Evolutionary conservation across 2,797 vertebrate genomes (phyloP).

Genomic region (Diplodus puntazzo): DNA sequence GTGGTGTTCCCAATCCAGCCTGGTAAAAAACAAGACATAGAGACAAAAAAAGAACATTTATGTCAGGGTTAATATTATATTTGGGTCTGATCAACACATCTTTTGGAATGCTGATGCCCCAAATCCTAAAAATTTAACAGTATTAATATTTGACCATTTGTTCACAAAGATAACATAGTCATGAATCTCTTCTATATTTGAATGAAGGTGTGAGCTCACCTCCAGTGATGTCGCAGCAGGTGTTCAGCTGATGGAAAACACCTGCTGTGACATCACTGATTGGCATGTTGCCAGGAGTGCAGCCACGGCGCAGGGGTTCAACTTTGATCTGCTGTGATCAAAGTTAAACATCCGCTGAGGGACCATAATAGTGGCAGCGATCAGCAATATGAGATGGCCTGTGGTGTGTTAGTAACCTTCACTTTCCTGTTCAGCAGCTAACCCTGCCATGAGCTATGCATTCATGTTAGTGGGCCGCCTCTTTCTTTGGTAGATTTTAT

Average conservation of each 20-base stretch:
- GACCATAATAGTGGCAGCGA: neutral
- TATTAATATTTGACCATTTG: neutral
- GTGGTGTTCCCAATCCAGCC: conserved; percentile 15
- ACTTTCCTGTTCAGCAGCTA: neutral
- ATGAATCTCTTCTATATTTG: no score
- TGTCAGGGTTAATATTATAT: neutral
- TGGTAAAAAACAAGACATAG: conserved; percentile 4
- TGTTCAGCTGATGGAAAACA: conserved; percentile 16
- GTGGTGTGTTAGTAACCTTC: neutral
- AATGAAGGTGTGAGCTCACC: conserved; percentile 19
- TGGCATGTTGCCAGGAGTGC: conserved; percentile 6
- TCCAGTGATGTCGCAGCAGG: conserved; percentile 39
- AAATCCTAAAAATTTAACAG: neutral
- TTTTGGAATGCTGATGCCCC: neutral
- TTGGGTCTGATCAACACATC: neutral
- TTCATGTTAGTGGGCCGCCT: neutral
- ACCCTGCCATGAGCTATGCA: neutral
- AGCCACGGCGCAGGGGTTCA: neutral
- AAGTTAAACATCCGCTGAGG: neutral
- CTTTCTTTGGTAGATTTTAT: neutral
- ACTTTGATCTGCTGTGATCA: conserved; percentile 13
- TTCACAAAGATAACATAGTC: neutral
- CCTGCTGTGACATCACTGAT: conserved; percentile 24
- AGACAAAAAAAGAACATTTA: neutral
- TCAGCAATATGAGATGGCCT: neutral